phyloP scores from a whole-genome alignment of 2,888 invertebrate species.

The Mythimna vitellina region DNA sequence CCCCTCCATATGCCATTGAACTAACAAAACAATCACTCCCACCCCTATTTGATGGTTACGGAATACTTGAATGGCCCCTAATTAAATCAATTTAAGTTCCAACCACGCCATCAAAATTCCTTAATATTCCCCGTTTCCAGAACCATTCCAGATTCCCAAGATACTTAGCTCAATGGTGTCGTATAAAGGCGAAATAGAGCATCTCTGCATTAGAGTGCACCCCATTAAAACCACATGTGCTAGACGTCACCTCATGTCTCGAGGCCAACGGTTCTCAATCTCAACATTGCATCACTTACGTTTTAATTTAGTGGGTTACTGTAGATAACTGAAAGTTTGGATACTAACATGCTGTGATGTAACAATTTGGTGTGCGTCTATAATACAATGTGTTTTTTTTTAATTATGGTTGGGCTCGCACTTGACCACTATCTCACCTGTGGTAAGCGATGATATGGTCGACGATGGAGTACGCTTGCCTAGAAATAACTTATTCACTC shows the following conservation, averaged over 20 bases:
- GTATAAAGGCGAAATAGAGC: constrained; percentile 77
- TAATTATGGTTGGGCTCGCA: neutral
- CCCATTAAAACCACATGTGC: constrained; percentile 88
- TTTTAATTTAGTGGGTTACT: constrained; percentile 32
- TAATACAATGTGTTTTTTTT: neutral
- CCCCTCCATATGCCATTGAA: no score
- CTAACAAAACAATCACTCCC: no score
- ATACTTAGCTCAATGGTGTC: constrained; percentile 75
- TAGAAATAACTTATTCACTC: no score
- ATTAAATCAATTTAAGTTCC: constrained; percentile 40
- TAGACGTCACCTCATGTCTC: constrained; percentile 78
- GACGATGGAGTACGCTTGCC: no score
- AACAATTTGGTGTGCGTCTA: neutral
- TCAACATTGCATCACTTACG: constrained; percentile 64
- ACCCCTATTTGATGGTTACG: no score
- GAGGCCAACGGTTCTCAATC: constrained; percentile 73
- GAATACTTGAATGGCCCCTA: neutral
- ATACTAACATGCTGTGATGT: neutral
- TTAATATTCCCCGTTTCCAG: constrained; percentile 27
- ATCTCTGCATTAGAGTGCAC: constrained; percentile 84
- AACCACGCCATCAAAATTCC: constrained; percentile 10
- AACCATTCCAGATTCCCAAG: constrained; percentile 67
- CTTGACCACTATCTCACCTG: no score
- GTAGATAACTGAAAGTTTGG: neutral
- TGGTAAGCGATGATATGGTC: no score